Evolutionary conservation across 2,888 invertebrate genomes (phyloP), one percentile per base, ranked within the genome.

Genomic region (Drosophila meridiana): DNA sequence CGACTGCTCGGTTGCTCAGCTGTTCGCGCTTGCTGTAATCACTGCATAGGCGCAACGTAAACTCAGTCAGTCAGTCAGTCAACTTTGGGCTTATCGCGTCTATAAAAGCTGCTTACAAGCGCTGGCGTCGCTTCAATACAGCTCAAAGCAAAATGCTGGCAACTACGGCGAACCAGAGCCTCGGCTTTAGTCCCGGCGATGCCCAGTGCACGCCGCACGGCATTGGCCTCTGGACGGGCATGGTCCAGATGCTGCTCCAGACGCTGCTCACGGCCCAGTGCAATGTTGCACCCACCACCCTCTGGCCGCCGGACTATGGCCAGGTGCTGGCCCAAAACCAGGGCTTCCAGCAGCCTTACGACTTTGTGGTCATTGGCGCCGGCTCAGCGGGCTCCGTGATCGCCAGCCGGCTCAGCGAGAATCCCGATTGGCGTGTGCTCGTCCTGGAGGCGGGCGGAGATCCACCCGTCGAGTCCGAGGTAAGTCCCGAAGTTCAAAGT

Each of bases 241-340:
- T 95, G 63, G 95, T 96, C 67, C 87, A 93, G 1, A 93, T 94
- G 2, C 91, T 95, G 0, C 82, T 96, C 36, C 95, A 95, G 77
- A 93, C 94, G 0, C 90, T 96, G 34, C 83, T 96, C 13, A 91
- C 94, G 0, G 94, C 95, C 0, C 95, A 95, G 79, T 96, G 96
- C 78, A 93, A 94, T 0, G 81, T 95, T 11, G 93, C 93, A 0
- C 93, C 93, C 0, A 92, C 94, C 55, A 93, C 93, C 1, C 69
- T 93, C 3, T 95, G 95, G 94, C 96, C 96, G 0, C 83, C 87
- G 11, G 95, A 95, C 63, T 91, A 91, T 65, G 89, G 89, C 3
- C 83, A 84, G 9, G 20, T 9, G 43, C n/a, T 57, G 0, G 80
- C 80, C 0, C 43, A 87, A 28, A 26, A 8, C 4, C 30, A 3